Evolutionary conservation across 2,888 invertebrate species (phyloP), one percentile per base, ranked within the genome.

Genomic region (Bugula neritina): DNA sequence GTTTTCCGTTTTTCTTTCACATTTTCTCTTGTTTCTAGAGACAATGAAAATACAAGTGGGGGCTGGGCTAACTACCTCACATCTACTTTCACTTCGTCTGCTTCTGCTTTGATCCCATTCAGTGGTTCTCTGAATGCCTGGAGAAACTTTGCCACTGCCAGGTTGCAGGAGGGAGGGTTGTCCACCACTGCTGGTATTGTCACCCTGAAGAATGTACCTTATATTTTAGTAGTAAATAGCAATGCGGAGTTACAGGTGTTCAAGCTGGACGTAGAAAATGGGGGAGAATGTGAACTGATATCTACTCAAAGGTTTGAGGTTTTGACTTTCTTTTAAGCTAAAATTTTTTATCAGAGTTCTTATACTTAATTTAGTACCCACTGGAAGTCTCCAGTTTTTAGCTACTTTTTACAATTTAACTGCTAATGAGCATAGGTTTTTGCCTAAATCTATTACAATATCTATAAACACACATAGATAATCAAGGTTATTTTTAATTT

Each of bases 141-240:
- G 25, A n/a, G 70, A 54, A 52, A 35, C 43, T 70, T 43, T 70
- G 70, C 70, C 29, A 70, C 70, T 3, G 70, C 70, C 31, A 54
- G 54, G 23, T 29, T 70, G 3, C 2, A n/a, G 21, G 43, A 21
- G 25, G 52, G 23, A 2, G 70, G 29, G 10, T 5, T 5, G 35
- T 3, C 5, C 10, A 70, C 70, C 3, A 31, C 31, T n/a, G 25
- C 52, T 13, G 70, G 43, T 3, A 34, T 70, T 35, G 52, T 70
- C 5, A 13, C n/a, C 52, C 2, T 70, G 27, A 43, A 54, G n/a
- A 31, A 31, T 29, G n/a, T 43, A 2, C 70, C 52, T 2, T 54
- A 70, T 23, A 23, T 70, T 17, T 5, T 70, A 5, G 70, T 43
- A 17, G 70, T 31, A 5, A 29, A 43, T 23, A 5, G 2, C 3